Evolutionary conservation across 2,888 invertebrate genomes (phyloP), one percentile per base, ranked within the genome.

Genomic region (Drosophila pseudotakahashii): DNA sequence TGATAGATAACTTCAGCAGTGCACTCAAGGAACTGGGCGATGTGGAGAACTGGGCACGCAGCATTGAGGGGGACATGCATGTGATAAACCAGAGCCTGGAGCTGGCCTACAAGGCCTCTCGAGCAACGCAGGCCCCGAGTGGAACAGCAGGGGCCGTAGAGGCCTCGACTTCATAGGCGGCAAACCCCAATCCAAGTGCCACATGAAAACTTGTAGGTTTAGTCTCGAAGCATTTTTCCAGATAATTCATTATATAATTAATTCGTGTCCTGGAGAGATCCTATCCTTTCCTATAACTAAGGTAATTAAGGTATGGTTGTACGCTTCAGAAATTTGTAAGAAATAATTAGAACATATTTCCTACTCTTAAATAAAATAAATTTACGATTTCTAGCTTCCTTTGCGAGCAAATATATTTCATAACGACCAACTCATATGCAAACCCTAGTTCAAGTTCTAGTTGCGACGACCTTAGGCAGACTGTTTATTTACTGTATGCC

Each of bases 41-140:
- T 93, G 98, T 99, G 1, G 98, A 99, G 91, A 99, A 98, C 91
- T 99, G 99, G 99, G 98, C 99, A 0, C 95, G 96, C 77, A 98
- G 97, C 77, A 99, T 99, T 84, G 99, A 99, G 92, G 95, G 95
- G 70, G 99, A 99, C 91, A 97, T 99, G 96, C 95, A 96, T 89
- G 96, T 97, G 2, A 96, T 99, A 76, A 96, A 97, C 7, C 96
- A 96, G 79, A 98, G 98, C 19, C 93, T 99, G 73, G 98, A 99
- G 93, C 95, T 96, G 91, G 98, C 98, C 10, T 98, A 99, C 91
- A 97, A 97, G 93, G 96, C 93, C 30, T 93, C 95, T 0, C 91
- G 93, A 62, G 93, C 94, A 53, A 62, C 89, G 11, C 82, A 86
- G 41, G 68, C 73, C 9, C 16, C 85, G 6, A 69, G 62, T 42